Conservation (phyloP, 2,797 vertebrate genomes). For the Propithecus perrieri region DNA sequence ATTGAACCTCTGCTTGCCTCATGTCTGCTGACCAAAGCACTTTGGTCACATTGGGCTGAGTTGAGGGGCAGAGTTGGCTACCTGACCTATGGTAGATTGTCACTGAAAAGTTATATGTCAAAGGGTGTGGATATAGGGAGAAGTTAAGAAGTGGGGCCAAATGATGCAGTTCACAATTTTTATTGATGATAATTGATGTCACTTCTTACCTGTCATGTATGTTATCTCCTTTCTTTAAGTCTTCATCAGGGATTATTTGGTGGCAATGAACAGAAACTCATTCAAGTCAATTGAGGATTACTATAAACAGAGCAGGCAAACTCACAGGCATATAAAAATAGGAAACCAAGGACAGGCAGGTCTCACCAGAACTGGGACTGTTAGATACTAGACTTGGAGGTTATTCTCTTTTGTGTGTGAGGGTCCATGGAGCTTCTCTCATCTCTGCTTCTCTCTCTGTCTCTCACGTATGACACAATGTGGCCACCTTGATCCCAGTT, state of each 20-base stretch:
- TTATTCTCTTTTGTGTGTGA: neutral
- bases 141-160: neutral
- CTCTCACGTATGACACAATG: neutral
- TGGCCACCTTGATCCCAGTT: neutral
- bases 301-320: neutral
- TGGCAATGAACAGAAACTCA: neutral
- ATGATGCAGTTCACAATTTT: neutral
- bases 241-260: neutral
- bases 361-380: no score
- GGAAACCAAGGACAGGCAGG: neutral
- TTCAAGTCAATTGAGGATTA: neutral
- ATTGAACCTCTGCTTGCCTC: neutral
- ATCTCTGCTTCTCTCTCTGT: neutral
- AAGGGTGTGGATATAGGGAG: neutral
- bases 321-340: neutral
- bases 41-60: neutral
- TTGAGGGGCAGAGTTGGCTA: neutral
- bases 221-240: neutral
- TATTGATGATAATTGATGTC: neutral
- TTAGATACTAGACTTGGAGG: neutral
- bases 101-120: neutral
- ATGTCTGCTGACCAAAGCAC: neutral
- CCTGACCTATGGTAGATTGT: neutral
- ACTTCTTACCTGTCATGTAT: neutral
- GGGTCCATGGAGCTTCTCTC: neutral